Evolutionary conservation across 2,888 invertebrate genomes (phyloP).

Genomic region (Hemicrepidius hirtus): DNA sequence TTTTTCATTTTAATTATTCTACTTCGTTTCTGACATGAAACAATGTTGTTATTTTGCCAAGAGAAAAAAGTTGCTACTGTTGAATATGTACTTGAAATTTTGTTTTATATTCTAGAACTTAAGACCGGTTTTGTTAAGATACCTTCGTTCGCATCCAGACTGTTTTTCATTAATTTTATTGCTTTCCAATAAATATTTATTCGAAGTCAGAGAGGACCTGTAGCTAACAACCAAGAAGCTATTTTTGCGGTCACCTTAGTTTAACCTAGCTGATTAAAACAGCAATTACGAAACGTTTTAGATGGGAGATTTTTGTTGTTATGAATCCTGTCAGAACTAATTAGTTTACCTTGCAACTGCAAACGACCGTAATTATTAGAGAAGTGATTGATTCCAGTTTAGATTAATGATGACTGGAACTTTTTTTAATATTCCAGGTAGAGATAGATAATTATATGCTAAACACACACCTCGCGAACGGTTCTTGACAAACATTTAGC

Average conservation of each 20-base stretch:
- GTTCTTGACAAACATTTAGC: slow-evolving; percentile 4
- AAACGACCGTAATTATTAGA: not conserved
- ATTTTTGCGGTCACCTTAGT: slow-evolving; percentile 15
- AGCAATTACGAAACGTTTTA: slow-evolving; percentile 6
- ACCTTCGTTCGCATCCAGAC: slow-evolving; percentile 28
- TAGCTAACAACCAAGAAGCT: not conserved
- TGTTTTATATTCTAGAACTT: not conserved
- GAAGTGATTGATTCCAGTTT: not conserved
- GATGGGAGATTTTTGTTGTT: not conserved
- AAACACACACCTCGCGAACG: slow-evolving; percentile 5
- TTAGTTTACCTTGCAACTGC: not conserved
- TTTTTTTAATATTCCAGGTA: slow-evolving; percentile 14
- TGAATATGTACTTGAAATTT: slow-evolving; percentile 20
- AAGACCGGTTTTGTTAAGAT: slow-evolving; percentile 35
- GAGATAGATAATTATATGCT: not conserved
- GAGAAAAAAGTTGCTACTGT: slow-evolving; percentile 9
- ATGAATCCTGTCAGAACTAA: not conserved
- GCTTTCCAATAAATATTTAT: slow-evolving; percentile 20
- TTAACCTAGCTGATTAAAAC: slow-evolving; percentile 12
- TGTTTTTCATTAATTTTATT: slow-evolving; percentile 34
- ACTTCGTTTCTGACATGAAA: not conserved
- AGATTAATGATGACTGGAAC: slow-evolving; percentile 2
- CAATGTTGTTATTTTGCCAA: slow-evolving; percentile 5
- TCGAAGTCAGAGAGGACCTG: not conserved
- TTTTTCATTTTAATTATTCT: not conserved